These are phyloP conservation scores for Heliothis subflexa DNA, from an alignment of 1,140 invertebrate genomes.

Conservation along the genomic window DNA sequence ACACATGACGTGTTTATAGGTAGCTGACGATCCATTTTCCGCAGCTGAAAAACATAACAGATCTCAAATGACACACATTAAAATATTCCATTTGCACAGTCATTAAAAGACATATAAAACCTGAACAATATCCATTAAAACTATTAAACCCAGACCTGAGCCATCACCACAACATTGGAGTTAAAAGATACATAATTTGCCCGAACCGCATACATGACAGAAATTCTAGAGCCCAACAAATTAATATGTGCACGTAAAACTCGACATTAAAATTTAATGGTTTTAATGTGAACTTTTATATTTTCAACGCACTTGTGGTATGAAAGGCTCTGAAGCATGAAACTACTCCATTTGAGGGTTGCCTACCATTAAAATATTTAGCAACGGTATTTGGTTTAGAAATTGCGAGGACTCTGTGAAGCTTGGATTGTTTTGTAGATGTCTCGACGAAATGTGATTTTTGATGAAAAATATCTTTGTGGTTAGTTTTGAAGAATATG, in stretches of 20 bases:
- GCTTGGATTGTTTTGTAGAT: slow-evolving; percentile 24
- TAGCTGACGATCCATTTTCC: too few relatives aligned
- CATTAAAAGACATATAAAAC: slow-evolving; percentile 31
- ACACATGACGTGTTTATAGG: background rate
- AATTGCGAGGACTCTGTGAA: background rate
- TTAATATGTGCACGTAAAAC: slow-evolving; percentile 30
- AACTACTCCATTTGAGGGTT: slow-evolving; percentile 29
- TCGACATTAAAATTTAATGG: slow-evolving; percentile 35
- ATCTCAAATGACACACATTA: slow-evolving; percentile 12
- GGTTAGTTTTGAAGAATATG: too few relatives aligned
- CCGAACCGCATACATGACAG: slow-evolving; percentile 1
- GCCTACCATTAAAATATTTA: slow-evolving; percentile 38
- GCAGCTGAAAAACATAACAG: background rate
- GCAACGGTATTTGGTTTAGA: slow-evolving; percentile 8
- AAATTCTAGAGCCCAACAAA: slow-evolving; percentile 5
- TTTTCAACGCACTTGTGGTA: slow-evolving; percentile 22
- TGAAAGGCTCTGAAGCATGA: slow-evolving; percentile 29
- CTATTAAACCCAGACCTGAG: slow-evolving; percentile 26
- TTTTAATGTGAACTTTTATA: slow-evolving; percentile 40
- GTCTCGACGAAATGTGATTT: slow-evolving; percentile 7
- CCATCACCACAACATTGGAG: slow-evolving; percentile 25
- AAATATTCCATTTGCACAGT: slow-evolving; percentile 19
- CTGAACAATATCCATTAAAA: slow-evolving; percentile 35
- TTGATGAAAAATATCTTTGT: background rate
- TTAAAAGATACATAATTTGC: slow-evolving; percentile 36